A percentile compares a stretch with the other conserved stretches of the same genome.
Conservation (phyloP, 37 sponge, comb jelly and placozoan genomes). For the Theonella swinhoei region DNA sequence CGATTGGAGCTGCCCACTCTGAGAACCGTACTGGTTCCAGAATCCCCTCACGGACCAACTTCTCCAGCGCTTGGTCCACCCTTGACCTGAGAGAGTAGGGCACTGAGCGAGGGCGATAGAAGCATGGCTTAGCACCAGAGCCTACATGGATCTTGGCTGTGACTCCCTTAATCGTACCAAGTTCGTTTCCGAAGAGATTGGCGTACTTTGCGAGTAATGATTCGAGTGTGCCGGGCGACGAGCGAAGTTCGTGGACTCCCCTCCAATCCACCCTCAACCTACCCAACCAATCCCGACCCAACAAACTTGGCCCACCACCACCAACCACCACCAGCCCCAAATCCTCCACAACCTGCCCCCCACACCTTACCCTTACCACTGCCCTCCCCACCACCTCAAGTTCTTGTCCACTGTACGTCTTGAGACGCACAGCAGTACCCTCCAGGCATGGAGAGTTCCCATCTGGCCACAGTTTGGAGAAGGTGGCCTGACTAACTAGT, state of each 20-base stretch:
- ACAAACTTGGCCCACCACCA: slow-evolving; percentile 19
- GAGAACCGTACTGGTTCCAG: slow-evolving; percentile 13
- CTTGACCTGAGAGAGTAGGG: slow-evolving; percentile 28
- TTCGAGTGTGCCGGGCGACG: not conserved
- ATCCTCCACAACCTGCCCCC: not conserved
- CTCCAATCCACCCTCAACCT: slow-evolving; percentile 6
- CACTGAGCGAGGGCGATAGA: slow-evolving; percentile 10
- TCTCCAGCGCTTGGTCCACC: slow-evolving; percentile 12
- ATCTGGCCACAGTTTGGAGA: not conserved
- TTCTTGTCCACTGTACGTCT: slow-evolving; percentile 20
- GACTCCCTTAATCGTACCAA: not conserved
- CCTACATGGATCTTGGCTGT: slow-evolving; percentile 18
- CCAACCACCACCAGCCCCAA: slow-evolving; percentile 9
- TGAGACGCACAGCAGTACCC: not conserved
- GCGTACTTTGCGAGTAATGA: not conserved
- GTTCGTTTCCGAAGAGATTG: slow-evolving; percentile 9
- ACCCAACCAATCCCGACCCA: slow-evolving; percentile 6
- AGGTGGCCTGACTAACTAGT: not conserved
- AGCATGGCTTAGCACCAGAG: slow-evolving; percentile 12
- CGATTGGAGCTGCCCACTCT: slow-evolving; percentile 74
- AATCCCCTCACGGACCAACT: slow-evolving; percentile 24
- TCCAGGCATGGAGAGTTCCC: not conserved
- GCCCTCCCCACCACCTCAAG: slow-evolving; percentile 5
- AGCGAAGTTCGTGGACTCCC: not conserved
- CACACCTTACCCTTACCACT: slow-evolving; percentile 17